A percentile compares a stretch with the other conserved stretches of the same genome.
Evolutionary conservation across 1,140 invertebrate genomes (phyloP).

Genomic region (Oncopeltus fasciatus): DNA sequence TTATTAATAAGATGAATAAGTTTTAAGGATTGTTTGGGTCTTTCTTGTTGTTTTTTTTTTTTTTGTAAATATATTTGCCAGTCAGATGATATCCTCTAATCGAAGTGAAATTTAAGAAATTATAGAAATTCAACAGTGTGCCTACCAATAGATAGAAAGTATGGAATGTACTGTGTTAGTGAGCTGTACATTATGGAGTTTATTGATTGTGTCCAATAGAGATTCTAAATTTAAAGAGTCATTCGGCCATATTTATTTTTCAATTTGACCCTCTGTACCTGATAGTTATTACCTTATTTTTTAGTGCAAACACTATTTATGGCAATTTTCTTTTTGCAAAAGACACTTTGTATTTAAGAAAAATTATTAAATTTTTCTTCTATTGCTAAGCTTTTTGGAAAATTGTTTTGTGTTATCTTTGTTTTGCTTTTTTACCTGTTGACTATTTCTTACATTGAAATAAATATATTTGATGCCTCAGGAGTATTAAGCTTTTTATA

Average conservation of each 20-base stretch:
- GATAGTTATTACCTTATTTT: not conserved
- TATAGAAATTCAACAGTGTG: not conserved
- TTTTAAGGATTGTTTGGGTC: no score
- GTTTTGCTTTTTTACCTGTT: not conserved
- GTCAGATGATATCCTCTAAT: no score
- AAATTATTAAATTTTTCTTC: not conserved
- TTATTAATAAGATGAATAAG: no score
- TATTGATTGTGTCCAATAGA: not conserved
- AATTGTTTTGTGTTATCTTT: not conserved
- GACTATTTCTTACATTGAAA: not conserved
- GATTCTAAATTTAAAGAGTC: not conserved
- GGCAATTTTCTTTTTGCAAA: not conserved
- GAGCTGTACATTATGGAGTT: not conserved
- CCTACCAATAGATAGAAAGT: not conserved
- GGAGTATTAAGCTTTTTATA: not conserved
- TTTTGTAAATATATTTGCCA: no score
- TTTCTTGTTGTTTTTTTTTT: no score
- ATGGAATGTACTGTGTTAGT: not conserved
- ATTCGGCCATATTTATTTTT: not conserved
- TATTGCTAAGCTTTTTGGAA: not conserved
- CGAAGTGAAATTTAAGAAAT: no score
- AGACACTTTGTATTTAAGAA: not conserved
- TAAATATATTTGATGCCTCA: not conserved
- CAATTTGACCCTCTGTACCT: not conserved
- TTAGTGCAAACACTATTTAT: not conserved